phyloP scores from a whole-genome alignment of 2,797 vertebrate genomes.

The Trachops cirrhosus region DNA sequence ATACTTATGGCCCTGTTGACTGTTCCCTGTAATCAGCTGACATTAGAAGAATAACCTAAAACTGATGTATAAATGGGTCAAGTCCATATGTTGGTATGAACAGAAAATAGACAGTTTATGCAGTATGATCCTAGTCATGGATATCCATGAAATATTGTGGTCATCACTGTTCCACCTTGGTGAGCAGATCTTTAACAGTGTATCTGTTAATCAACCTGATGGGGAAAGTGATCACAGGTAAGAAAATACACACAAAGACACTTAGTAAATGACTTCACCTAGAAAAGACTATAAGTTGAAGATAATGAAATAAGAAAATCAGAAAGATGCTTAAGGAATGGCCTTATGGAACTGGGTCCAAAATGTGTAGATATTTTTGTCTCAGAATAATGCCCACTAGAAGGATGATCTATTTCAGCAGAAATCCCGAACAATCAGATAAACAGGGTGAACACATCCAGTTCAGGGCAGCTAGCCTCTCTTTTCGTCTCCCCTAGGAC shows the following conservation, averaged over 20 bases:
- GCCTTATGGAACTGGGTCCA: background rate
- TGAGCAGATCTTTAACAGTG: background rate
- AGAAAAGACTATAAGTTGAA: background rate
- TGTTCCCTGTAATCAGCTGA: background rate
- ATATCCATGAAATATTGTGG: background rate
- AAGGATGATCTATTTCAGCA: background rate
- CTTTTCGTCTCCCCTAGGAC: background rate
- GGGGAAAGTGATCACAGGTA: background rate
- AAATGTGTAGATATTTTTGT: background rate
- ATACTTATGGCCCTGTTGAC: background rate
- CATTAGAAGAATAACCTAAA: background rate
- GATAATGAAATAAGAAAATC: background rate
- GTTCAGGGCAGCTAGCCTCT: rapidly evolving
- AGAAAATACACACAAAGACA: background rate
- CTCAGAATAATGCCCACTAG: background rate
- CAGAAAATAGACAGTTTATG: background rate
- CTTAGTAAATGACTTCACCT: background rate
- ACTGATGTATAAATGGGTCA: background rate
- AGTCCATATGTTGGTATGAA: background rate
- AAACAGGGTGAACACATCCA: background rate
- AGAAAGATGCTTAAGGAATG: background rate
- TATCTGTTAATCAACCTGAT: background rate
- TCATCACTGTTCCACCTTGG: background rate
- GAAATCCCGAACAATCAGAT: background rate
- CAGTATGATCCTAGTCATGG: background rate